These are phyloP conservation scores for Rhabdornis inornatus DNA, from an alignment of 2,113 vertebrate genomes.

Conservation along the genomic window DNA sequence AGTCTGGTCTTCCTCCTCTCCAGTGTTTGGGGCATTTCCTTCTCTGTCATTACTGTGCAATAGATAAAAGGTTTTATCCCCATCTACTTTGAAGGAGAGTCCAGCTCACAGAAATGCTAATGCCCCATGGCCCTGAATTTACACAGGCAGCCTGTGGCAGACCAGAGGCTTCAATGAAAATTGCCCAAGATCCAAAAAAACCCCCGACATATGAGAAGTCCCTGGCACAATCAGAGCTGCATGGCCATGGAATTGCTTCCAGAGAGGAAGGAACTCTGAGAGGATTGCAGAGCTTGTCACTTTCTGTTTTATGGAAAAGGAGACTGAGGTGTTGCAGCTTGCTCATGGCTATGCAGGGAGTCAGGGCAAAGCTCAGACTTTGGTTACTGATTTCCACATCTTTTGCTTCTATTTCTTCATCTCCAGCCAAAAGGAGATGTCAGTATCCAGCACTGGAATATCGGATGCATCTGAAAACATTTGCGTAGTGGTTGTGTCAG, in stretches of 20 bases:
- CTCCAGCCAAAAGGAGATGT: background rate
- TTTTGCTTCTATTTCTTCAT: background rate
- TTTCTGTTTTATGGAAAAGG: background rate
- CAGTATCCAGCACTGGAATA: background rate
- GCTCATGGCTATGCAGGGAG: background rate
- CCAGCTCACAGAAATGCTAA: background rate
- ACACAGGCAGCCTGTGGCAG: background rate
- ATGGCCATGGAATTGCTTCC: background rate
- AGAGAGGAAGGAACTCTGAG: background rate
- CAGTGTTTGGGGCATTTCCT: background rate
- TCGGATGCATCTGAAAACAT: background rate
- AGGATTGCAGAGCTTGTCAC: background rate
- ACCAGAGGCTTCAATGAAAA: background rate
- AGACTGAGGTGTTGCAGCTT: background rate
- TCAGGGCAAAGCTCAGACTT: background rate
- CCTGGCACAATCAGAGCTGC: background rate
- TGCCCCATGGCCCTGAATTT: background rate
- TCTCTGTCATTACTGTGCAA: background rate
- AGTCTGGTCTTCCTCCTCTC: background rate
- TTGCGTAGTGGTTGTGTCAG: background rate
- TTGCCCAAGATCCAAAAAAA: background rate
- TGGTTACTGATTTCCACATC: background rate
- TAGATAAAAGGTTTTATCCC: background rate
- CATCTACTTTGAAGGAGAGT: background rate
- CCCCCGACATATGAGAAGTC: background rate